These are phyloP conservation scores for Anomalospiza imberbis DNA, from an alignment of 2,797 vertebrate species.

Conservation along the genomic window DNA sequence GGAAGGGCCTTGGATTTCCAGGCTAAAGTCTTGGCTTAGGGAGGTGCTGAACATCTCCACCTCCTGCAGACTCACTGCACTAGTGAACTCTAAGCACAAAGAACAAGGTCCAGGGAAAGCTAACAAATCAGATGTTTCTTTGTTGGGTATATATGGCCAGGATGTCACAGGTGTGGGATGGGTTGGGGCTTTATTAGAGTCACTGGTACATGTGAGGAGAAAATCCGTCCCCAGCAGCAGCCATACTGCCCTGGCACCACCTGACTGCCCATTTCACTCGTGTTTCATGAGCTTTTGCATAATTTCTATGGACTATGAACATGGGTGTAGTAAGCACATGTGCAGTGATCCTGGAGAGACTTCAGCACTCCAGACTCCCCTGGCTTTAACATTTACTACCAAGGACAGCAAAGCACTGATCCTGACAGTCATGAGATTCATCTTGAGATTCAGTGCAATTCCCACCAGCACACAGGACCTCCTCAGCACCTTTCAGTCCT, in stretches of 20 bases:
- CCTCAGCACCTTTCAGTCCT: not conserved
- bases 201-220: not conserved
- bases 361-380: not conserved
- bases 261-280: not conserved
- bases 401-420: not conserved
- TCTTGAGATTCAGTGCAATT: not conserved
- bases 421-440: not conserved
- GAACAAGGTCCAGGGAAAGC: not conserved
- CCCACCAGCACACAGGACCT: not conserved
- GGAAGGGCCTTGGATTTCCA: not conserved
- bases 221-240: not conserved
- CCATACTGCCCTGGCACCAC: fast-evolving
- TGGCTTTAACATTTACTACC: not conserved
- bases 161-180: not conserved
- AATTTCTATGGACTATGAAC: not conserved
- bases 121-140: not conserved
- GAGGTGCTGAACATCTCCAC: not conserved
- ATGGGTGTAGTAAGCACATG: too few relatives aligned
- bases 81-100: not conserved
- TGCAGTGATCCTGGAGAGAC: not conserved
- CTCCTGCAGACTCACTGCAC: not conserved
- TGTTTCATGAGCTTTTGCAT: not conserved
- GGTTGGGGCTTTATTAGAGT: not conserved
- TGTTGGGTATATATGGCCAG: not conserved
- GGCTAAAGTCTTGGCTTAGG: not conserved